Evolutionary conservation across 1,140 invertebrate genomes (phyloP).

Genomic region (Oedothorax gibbosus): DNA sequence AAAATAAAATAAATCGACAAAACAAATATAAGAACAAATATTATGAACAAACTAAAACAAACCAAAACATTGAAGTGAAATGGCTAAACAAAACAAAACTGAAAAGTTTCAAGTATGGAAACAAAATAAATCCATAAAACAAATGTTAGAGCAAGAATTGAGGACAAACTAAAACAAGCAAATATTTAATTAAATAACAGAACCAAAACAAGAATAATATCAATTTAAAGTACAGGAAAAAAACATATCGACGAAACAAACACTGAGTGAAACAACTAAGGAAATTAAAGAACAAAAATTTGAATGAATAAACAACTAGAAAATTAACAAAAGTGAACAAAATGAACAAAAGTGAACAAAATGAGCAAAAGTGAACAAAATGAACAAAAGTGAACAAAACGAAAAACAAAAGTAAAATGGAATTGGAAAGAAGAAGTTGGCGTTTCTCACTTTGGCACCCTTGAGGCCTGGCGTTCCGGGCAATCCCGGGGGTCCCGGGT

Average conservation of each 20-base stretch:
- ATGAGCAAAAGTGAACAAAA: not conserved
- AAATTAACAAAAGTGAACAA: not conserved
- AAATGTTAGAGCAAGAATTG: not conserved
- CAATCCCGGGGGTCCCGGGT: slow-evolving; percentile 66
- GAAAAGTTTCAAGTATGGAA: not conserved
- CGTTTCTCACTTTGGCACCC: slow-evolving; percentile 53
- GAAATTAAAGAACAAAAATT: not conserved
- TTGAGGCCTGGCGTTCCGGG: slow-evolving; percentile 67
- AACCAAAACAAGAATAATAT: no score
- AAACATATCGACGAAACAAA: no score
- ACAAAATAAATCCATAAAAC: not conserved
- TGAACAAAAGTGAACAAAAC: slow-evolving; percentile 5
- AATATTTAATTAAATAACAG: not conserved
- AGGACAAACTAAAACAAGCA: not conserved
- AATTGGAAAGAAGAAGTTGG: not conserved
- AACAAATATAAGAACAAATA: not conserved
- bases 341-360: not conserved
- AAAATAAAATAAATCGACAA: no score
- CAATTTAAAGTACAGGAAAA: no score
- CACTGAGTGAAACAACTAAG: not conserved
- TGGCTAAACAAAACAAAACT: not conserved
- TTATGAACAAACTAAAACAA: not conserved
- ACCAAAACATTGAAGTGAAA: not conserved
- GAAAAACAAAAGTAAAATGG: not conserved
- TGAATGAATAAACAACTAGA: not conserved